Evolutionary conservation across 2,888 invertebrate genomes (phyloP), one percentile per base, ranked within the genome.

Genomic region (Stictocephala bisonia): DNA sequence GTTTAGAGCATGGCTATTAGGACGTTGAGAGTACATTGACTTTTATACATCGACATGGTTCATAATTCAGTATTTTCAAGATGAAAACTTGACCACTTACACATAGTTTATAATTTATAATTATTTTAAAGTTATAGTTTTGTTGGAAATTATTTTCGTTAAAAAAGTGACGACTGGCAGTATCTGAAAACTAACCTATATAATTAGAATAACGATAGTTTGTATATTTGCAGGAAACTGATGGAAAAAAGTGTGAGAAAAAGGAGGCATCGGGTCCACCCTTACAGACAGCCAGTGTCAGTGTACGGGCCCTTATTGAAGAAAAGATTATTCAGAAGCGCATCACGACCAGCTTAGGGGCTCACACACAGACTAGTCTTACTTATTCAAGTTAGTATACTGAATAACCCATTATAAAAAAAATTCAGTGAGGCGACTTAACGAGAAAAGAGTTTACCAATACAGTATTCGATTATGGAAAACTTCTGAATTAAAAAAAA

Each of bases 301-400:
- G 94, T 74, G 95, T 96, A 4, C 87, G 96, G 74, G 95, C 96
- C 9, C 87, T 96, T 53, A 96, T 96, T 79, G 95, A 95, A 85
- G 96, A 96, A 83, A 96, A 96, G 84, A 96, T 96, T 78, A 96
- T 95, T 79, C 95, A 93, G 83, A 94, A 95, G 79, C 87, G 95
- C 27, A 79, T 77, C 31, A 78, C 79, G 9, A 79, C 78, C 53
- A 71, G 71, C 26, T 35, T 75, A 20, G 73, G 74, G 35, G 72
- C 74, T 2, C 76, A 76, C 29, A 74, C 74, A 11, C 76, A 76
- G 66, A 76, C 76, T 20, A 74, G 71, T 66, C 64, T 76, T 6
- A 71, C 76, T 18, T 74, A 72, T 31, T 72, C 74, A 58, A 76
- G 76, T 76, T 40, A 69, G 76, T 56, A 53, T 18, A 20, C 7